Conservation (phyloP, 1,140 invertebrate genomes). For the Lanistes nyassanus region DNA sequence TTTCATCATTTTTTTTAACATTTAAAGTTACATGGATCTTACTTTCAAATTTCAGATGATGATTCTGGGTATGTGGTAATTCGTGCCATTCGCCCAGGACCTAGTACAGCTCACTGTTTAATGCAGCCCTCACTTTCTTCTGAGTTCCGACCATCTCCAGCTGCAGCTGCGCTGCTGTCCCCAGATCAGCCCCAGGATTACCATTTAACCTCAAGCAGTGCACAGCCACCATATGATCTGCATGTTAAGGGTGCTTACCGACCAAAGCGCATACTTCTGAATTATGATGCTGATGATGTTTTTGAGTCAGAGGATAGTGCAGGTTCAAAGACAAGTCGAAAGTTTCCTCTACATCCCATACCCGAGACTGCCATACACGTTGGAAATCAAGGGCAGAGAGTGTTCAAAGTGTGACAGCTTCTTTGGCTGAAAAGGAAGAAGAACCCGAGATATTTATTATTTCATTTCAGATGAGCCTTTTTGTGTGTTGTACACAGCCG, state of each 20-base stretch:
- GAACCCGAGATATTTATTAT: no score
- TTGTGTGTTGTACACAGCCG: no score
- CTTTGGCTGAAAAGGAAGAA: no score
- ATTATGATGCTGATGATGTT: conserved; percentile 55
- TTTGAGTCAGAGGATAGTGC: conserved; percentile 53
- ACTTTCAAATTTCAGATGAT: conserved; percentile 40
- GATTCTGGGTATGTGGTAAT: conserved; percentile 50
- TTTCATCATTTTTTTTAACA: no score
- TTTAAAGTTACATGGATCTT: no score
- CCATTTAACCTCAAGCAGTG: neutral
- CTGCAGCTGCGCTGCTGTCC: conserved; percentile 1
- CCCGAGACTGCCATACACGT: conserved; percentile 27
- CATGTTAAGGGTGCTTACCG: conserved; percentile 35
- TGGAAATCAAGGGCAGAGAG: no score
- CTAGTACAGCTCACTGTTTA: neutral
- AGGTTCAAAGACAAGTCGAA: conserved; percentile 35
- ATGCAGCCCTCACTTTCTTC: neutral
- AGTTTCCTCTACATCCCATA: conserved; percentile 38
- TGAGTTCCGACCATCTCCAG: neutral
- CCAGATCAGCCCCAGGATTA: neutral
- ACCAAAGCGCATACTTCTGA: conserved; percentile 48
- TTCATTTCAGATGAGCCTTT: no score
- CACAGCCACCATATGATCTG: neutral
- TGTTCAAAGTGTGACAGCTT: no score
- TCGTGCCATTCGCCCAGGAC: conserved; percentile 29